phyloP scores from a whole-genome alignment of 2,113 vertebrate species.

The Butastur rufipennis region DNA sequence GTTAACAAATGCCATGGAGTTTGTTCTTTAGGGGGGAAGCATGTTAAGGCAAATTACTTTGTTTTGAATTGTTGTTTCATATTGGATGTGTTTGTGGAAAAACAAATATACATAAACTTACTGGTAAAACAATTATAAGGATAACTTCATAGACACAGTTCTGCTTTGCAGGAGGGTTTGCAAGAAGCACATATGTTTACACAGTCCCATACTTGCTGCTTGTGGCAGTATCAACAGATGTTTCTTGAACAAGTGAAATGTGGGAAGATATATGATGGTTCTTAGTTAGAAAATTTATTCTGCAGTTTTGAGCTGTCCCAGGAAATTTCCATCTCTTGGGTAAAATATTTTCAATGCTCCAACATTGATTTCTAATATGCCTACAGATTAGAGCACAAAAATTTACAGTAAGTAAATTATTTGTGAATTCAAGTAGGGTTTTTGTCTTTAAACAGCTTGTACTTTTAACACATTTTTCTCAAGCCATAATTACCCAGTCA shows the following conservation, averaged over 20 bases:
- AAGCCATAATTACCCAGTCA: constrained; percentile 12
- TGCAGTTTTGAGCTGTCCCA: not conserved
- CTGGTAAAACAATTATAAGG: not conserved
- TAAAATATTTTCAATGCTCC: not conserved
- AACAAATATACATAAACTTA: not conserved
- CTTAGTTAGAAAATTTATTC: not conserved
- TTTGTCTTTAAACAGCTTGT: constrained; percentile 48
- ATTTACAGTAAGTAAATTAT: constrained; percentile 35
- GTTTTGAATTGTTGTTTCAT: not conserved
- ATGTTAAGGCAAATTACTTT: not conserved
- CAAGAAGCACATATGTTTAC: not conserved
- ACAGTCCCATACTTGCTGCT: not conserved
- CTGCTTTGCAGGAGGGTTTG: not conserved
- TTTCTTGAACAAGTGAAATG: not conserved
- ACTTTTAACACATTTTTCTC: constrained; percentile 43
- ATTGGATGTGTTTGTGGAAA: not conserved
- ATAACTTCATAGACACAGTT: not conserved
- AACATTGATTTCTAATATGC: not conserved
- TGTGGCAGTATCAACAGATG: not conserved
- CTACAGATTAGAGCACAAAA: constrained; percentile 7
- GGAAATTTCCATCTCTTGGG: not conserved
- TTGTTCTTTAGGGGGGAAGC: not conserved
- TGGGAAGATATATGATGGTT: not conserved
- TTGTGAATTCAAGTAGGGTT: constrained; percentile 23
- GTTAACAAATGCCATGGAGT: not conserved